Conservation (phyloP, 1,140 invertebrate species). For the Rhagoletis zephyria region DNA sequence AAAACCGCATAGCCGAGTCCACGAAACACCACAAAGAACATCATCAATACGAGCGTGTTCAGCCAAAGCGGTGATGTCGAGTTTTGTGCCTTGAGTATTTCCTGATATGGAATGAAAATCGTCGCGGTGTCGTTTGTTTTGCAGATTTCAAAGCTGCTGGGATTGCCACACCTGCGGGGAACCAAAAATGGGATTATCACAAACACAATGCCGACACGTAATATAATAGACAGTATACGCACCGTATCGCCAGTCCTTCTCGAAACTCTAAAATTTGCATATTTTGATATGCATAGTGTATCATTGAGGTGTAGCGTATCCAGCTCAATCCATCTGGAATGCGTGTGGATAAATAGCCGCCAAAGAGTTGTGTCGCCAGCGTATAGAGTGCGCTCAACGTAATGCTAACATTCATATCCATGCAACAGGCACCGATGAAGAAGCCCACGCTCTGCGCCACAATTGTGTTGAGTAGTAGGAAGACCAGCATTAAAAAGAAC, state of each 20-base stretch:
- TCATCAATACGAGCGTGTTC: constrained; percentile 83
- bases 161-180: constrained; percentile 79
- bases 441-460: constrained; percentile 89
- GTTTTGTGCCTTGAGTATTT: constrained; percentile 80
- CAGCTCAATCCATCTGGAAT: constrained; percentile 86
- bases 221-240: constrained; percentile 62
- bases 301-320: constrained; percentile 85
- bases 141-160: constrained; percentile 81
- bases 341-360: constrained; percentile 84
- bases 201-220: neutral
- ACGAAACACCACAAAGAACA: constrained; percentile 83
- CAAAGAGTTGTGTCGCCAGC: constrained; percentile 85
- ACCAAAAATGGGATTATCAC: constrained; percentile 57
- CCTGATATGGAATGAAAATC: constrained; percentile 78
- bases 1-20: constrained; percentile 84
- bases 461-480: constrained; percentile 84
- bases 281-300: constrained; percentile 89
- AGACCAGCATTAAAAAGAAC: constrained; percentile 82
- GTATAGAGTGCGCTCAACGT: constrained; percentile 87
- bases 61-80: constrained; percentile 81
- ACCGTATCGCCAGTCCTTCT: constrained; percentile 81
- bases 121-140: constrained; percentile 75
- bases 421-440: constrained; percentile 86
- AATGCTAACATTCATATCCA: constrained; percentile 86
- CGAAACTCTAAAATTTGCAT: constrained; percentile 89